Conservation (phyloP, 2,797 vertebrate species). For the Lycodopsis pacificus region DNA sequence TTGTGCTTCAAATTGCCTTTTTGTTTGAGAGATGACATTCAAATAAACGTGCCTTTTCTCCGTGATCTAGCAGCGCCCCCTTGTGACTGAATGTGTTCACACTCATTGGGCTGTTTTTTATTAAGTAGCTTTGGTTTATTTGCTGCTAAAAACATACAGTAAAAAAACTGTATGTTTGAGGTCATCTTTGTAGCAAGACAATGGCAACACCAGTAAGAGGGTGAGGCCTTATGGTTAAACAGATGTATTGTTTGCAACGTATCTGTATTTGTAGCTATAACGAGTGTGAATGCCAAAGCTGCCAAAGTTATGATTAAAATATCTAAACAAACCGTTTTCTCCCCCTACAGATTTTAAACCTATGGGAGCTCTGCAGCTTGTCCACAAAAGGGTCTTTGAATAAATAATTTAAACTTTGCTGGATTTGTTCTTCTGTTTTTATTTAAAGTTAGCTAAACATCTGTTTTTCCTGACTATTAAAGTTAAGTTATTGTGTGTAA, state of each 20-base stretch:
- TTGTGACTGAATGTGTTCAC: constrained; percentile 30
- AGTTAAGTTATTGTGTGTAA: no score
- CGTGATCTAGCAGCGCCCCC: constrained; percentile 41
- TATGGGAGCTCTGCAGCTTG: neutral
- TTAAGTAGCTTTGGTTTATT: neutral
- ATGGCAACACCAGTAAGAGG: neutral
- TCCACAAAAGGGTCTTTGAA: neutral
- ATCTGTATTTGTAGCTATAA: neutral
- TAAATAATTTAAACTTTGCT: neutral
- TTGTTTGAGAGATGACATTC: neutral
- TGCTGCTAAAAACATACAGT: neutral
- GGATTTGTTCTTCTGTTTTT: neutral
- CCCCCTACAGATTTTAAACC: neutral
- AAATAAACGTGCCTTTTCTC: neutral
- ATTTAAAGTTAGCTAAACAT: no score
- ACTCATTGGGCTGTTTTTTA: neutral
- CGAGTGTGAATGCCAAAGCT: no score
- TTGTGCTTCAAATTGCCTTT: neutral
- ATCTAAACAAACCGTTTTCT: neutral
- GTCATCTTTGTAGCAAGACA: neutral
- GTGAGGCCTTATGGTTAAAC: neutral
- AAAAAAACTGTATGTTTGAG: no score
- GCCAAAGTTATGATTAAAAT: neutral
- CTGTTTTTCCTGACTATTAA: no score
- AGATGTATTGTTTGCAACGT: no score